Base-by-base conservation (phyloP, 35 echinoderm and acorn worm genomes). In the Amphiura filiformis region DNA sequence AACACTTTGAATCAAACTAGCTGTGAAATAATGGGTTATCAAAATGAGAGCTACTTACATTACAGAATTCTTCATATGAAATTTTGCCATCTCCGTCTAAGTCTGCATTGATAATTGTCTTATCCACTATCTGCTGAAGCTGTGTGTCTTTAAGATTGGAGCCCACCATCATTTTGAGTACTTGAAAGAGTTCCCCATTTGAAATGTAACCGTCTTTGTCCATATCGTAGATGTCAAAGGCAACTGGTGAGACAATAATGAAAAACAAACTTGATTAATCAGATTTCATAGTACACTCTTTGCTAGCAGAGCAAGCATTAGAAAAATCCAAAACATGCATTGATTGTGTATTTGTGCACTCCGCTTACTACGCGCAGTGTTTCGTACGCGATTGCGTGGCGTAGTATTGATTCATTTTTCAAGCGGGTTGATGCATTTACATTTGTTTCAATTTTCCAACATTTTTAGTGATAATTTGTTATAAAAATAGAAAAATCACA, bases 131-230 rank as follows among this genome's bases (percentile, higher is more conserved):
- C 76, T 99, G 96, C 75, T 99, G 96, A 61, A 99, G 96, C 76
- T 99, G 96, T 9, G 96, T 94, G 42, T 99, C 96, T 84, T 94
- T 99, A 47, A 99, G 89, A 57, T 99, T 99, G 22, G 90, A 94
- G 36, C 96, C 96, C 13, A 94, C 96, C 96, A 99, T 99, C 96
- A 99, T 99, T 78, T 99, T 99, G 42, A 99, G 81, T 38, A 99
- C 96, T 56, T 94, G 93, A 76, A 99, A 99, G 39, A 99, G 90
- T 76, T 99, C 96, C 13, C 96, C 96, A 56, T 99, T 99, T 78
- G 96, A 94, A 75, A 99, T 99, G 44, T 83, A 99, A 32, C 96
- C 96, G 65, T 99, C 96, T 37, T 92, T 94, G 44, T 99, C 96
- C 93, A 99, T 93, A 85, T 99, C 96, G 37, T 99, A 99, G 90